These are phyloP conservation scores for Oxyruncus cristatus DNA, from an alignment of 2,113 vertebrate species.

Conservation along the genomic window DNA sequence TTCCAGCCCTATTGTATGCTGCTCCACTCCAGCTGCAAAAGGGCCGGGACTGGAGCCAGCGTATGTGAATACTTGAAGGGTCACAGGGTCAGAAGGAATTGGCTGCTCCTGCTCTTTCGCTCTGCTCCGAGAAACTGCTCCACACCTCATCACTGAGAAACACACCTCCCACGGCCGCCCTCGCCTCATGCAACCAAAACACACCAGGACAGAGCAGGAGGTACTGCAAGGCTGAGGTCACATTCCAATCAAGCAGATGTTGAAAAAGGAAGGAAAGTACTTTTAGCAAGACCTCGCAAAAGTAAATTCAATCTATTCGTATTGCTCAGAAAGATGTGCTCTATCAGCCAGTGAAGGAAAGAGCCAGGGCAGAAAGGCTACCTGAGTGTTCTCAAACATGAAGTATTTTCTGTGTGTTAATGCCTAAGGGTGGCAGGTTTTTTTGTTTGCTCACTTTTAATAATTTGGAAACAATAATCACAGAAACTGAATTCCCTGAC, in stretches of 20 bases:
- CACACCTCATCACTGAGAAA: conserved; percentile 69
- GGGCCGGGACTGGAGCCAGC: conserved; percentile 61
- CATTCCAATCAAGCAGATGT: conserved; percentile 48
- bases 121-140: conserved; percentile 51
- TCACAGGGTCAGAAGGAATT: conserved; percentile 55
- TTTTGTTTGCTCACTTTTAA: background rate
- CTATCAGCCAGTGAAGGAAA: background rate
- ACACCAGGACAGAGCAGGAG: conserved; percentile 1
- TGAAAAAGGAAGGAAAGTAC: background rate
- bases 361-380: background rate
- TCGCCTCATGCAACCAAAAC: conserved; percentile 29
- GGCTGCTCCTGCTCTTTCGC: conserved; percentile 58
- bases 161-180: conserved; percentile 20
- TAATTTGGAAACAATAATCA: background rate
- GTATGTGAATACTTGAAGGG: conserved; percentile 52
- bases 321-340: background rate
- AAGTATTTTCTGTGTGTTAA: background rate
- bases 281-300: conserved; percentile 4
- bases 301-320: background rate
- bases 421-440: background rate
- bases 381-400: background rate
- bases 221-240: conserved; percentile 36
- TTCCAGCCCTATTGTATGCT: conserved; percentile 48
- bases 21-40: conserved; percentile 71
- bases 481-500: background rate